phyloP scores from a whole-genome alignment of 2,888 invertebrate species.

The Eupithecia dodoneata region DNA sequence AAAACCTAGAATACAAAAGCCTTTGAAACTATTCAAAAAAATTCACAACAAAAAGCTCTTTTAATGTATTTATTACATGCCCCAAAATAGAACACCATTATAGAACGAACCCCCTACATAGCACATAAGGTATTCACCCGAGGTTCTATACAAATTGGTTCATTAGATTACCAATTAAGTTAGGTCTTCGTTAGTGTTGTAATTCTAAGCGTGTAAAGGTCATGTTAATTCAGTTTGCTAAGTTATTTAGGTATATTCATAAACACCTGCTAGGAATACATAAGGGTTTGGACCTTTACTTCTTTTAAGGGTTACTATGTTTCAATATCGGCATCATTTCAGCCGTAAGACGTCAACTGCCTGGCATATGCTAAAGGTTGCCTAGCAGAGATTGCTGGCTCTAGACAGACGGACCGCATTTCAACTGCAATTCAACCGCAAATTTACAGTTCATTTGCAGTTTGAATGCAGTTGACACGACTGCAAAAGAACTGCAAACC shows the following conservation, averaged over 20 bases:
- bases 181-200: slow-evolving; percentile 21
- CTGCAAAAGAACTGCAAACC: too few relatives aligned
- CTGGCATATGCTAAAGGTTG: too few relatives aligned
- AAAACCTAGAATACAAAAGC: neutral
- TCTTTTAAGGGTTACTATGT: neutral
- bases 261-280: slow-evolving; percentile 1
- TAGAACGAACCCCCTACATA: slow-evolving; percentile 3
- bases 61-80: neutral
- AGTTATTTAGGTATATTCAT: neutral
- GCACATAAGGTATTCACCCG: neutral
- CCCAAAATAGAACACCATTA: slow-evolving; percentile 11
- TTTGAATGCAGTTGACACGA: too few relatives aligned
- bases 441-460: too few relatives aligned
- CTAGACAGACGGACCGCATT: too few relatives aligned
- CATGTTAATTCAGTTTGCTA: slow-evolving; percentile 23
- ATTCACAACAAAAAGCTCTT: neutral
- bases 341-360: neutral
- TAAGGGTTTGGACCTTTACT: neutral
- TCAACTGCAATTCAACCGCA: too few relatives aligned
- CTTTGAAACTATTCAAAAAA: neutral
- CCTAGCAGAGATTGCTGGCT: too few relatives aligned
- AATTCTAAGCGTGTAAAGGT: slow-evolving; percentile 31
- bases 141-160: slow-evolving; percentile 18
- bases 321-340: neutral
- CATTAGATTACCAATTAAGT: slow-evolving; percentile 24